Evolutionary conservation across 2,797 vertebrate species (phyloP), one percentile per base, ranked within the genome.

Genomic region (Artibeus jamaicensis): DNA sequence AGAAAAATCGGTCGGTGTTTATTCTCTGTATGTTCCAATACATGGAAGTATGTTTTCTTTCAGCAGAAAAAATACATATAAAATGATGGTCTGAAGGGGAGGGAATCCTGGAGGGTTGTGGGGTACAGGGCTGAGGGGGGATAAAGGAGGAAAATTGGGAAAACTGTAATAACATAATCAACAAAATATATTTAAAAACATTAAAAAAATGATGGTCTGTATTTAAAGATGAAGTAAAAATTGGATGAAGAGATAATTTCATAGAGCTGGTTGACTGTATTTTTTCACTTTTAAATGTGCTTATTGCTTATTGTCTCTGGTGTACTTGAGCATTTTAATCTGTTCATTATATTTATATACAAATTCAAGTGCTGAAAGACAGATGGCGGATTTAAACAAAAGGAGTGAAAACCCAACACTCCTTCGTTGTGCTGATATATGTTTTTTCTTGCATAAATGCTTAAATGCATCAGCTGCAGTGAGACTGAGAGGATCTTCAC

Each of bases 301-400:
- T 88, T 88, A 83, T 57, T 78, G 59, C 24, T 91, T 81, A 84
- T 94, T 93, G 84, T 79, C 48, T 91, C 34, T 68, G 55, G 84
- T 46, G 89, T 24, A 62, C 24, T 73, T 87, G 76, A 93, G 39
- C 9, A 42, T 84, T 94, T 78, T 78, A 89, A 91, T 82, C 44
- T 93, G 53, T 55, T 96, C 84, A 83, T 96, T 91, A 86, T 93
- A 95, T 94, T 95, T 81, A 62, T 62, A 91, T 16, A 83, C 5
- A 34, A 76, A 89, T 67, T 85, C 46, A 93, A 74, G 29, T 89
- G 9, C 34, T 79, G 65, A 93, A 92, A 91, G 42, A 79, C 74
- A 89, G 21, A 89, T 62, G 89, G 86, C 44, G 94, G 21, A 95
- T 68, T 88, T 88, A 83, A 93, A 53, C 34, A 77, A 86, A 89